Percentiles rank a stretch among this genome's conserved stretches.
These are phyloP conservation scores for Littorina saxatilis DNA, from an alignment of 1,140 invertebrate species.

Conservation along the genomic window DNA sequence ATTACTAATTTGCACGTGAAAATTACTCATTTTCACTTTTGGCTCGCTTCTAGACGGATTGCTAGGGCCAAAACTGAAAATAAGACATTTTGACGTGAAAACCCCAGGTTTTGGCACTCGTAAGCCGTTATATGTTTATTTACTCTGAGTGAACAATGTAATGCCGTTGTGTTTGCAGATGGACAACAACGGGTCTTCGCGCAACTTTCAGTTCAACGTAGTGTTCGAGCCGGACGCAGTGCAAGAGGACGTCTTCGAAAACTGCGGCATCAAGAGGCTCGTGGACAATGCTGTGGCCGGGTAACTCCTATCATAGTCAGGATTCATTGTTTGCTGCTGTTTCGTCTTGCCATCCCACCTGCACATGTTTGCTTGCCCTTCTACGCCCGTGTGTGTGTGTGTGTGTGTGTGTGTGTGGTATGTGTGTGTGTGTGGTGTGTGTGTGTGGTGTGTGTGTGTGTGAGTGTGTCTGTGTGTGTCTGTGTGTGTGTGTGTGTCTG, in stretches of 20 bases:
- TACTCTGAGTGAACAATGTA: too few relatives aligned
- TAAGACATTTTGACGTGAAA: too few relatives aligned
- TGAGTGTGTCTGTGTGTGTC: too few relatives aligned
- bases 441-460: too few relatives aligned
- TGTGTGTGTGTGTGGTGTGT: slow-evolving; percentile 1
- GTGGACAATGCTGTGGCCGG: slow-evolving; percentile 73
- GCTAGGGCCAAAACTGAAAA: too few relatives aligned
- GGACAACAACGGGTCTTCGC: slow-evolving; percentile 60
- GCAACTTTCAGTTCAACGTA: slow-evolving; percentile 70
- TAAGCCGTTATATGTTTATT: too few relatives aligned
- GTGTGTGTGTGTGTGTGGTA: slow-evolving; percentile 1
- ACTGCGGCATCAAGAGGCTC: slow-evolving; percentile 74
- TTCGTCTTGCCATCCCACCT: neutral
- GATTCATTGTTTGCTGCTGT: slow-evolving; percentile 54
- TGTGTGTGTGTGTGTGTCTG: neutral
- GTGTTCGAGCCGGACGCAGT: slow-evolving; percentile 72
- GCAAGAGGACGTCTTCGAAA: slow-evolving; percentile 73
- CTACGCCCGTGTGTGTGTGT: neutral
- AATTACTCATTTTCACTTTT: too few relatives aligned
- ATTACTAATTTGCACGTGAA: too few relatives aligned
- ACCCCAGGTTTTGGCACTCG: too few relatives aligned
- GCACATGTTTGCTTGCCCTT: neutral
- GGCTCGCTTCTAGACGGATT: too few relatives aligned
- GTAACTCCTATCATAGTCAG: too few relatives aligned
- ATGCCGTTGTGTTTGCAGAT: slow-evolving; percentile 43